Conservation (phyloP, 2,888 invertebrate genomes). For the Drosophila seclusa region DNA sequence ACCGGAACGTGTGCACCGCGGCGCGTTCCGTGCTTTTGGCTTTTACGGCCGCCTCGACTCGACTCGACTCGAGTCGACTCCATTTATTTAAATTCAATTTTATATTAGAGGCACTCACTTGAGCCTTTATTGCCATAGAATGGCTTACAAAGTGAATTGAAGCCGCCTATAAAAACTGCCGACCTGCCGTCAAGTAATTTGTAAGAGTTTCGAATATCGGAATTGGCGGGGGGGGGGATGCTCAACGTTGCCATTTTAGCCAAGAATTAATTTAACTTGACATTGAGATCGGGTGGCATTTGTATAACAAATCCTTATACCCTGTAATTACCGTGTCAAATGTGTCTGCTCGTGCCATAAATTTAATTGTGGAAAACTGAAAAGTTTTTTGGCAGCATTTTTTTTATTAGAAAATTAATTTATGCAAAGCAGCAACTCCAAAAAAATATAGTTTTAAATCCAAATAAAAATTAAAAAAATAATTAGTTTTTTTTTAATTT, state of each 20-base stretch:
- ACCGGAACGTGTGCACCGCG: slow-evolving; percentile 57
- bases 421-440: not conserved
- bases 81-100: slow-evolving; percentile 81
- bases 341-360: not conserved
- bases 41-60: slow-evolving; percentile 58
- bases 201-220: not conserved
- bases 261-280: not conserved
- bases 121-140: slow-evolving; percentile 68
- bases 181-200: slow-evolving; percentile 11
- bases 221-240: accelerated
- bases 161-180: slow-evolving; percentile 53
- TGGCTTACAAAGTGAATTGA: slow-evolving; percentile 78
- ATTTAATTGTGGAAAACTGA: not conserved
- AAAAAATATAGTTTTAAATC: not conserved
- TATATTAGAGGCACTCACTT: slow-evolving; percentile 75
- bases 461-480: not conserved
- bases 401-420: not conserved
- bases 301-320: not conserved
- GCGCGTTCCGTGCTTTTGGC: slow-evolving; percentile 40
- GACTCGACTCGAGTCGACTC: slow-evolving; percentile 44
- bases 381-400: not conserved
- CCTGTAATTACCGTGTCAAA: not conserved
- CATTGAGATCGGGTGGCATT: not conserved
- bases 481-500: not conserved
- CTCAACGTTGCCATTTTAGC: not conserved